Conservation (phyloP, 2,797 vertebrate genomes). For the Brachyrhaphis roseni region DNA sequence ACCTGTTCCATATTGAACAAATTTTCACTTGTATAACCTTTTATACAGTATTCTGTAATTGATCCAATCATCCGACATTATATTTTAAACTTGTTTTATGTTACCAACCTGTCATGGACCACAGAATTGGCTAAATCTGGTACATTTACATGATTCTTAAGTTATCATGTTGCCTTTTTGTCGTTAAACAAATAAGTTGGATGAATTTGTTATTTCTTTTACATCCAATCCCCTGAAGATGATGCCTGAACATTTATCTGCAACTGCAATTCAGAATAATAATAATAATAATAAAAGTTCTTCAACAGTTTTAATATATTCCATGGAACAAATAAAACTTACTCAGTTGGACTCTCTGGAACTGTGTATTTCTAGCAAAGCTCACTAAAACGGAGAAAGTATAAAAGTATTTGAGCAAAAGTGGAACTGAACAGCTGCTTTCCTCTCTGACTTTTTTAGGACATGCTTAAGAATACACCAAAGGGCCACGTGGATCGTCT, state of each 20-base stretch:
- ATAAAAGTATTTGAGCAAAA: not conserved
- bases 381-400: not conserved
- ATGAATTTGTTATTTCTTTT: not conserved
- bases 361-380: not conserved
- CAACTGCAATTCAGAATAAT: not conserved
- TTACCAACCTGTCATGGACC: not conserved
- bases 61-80: not conserved
- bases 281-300: not conserved
- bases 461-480: slow-evolving; percentile 97
- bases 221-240: not conserved
- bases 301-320: not conserved
- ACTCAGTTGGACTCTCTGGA: not conserved
- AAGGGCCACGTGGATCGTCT: slow-evolving; percentile 91
- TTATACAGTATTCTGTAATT: not conserved
- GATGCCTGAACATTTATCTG: not conserved
- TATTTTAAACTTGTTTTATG: not conserved
- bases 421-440: slow-evolving; percentile 10
- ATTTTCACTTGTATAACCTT: not conserved
- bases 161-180: not conserved
- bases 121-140: not conserved
- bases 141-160: not conserved
- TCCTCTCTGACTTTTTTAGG: slow-evolving; percentile 74
- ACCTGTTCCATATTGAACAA: not conserved
- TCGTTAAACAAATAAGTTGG: not conserved
- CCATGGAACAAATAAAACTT: not conserved